Percentiles rank a stretch among this genome's conserved stretches.
These are phyloP conservation scores for Odocoileus virginianus DNA, from an alignment of 2,113 vertebrate species.

Conservation along the genomic window DNA sequence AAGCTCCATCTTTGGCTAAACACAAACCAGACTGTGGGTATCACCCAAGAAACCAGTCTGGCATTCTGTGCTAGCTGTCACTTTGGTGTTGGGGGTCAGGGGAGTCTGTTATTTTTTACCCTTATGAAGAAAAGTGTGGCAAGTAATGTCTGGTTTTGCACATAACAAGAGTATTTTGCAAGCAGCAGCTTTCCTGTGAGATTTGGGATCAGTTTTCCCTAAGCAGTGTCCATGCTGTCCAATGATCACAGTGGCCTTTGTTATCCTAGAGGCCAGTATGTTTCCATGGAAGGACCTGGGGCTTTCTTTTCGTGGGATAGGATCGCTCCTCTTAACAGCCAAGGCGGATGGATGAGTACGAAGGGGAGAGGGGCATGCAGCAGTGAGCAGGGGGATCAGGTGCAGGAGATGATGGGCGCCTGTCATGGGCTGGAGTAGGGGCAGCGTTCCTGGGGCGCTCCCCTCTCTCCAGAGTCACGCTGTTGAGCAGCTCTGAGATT, in stretches of 20 bases:
- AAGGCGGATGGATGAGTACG: not conserved
- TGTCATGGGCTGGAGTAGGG: not conserved
- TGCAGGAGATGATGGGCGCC: not conserved
- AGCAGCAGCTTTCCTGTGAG: not conserved
- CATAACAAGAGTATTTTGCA: not conserved
- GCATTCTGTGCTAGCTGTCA: not conserved
- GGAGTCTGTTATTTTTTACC: not conserved
- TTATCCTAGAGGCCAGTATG: not conserved
- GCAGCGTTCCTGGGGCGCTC: fast-evolving
- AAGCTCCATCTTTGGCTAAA: not conserved
- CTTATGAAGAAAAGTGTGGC: not conserved
- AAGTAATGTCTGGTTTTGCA: not conserved
- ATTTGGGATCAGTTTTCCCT: not conserved
- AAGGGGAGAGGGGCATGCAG: not conserved
- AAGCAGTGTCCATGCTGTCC: not conserved
- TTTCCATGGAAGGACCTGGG: not conserved
- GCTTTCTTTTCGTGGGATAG: not conserved
- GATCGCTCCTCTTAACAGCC: not conserved
- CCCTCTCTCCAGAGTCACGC: not conserved
- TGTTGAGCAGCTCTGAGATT: not conserved
- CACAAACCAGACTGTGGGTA: not conserved
- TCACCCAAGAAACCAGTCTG: not conserved
- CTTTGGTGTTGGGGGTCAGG: not conserved
- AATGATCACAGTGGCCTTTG: not conserved
- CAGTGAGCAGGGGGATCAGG: not conserved